phyloP scores from a whole-genome alignment of 30 jellyfish, hydroid and myxozoan species.

The Rhopilema esculentum region DNA sequence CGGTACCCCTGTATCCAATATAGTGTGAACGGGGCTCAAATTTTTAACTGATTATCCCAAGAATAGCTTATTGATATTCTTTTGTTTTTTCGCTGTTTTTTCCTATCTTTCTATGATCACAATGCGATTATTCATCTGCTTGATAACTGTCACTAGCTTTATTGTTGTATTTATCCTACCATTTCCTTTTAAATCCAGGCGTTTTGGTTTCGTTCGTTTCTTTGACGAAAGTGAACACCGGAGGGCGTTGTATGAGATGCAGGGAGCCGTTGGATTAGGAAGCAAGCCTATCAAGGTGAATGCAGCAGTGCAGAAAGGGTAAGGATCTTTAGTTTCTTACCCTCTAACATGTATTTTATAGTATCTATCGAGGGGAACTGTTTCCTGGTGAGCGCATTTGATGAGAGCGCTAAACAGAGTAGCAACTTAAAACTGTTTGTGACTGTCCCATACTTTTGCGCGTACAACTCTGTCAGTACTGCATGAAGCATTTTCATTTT shows the following conservation, averaged over 20 bases:
- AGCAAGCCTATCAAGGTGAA: slow-evolving; percentile 82
- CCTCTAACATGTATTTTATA: too few relatives aligned
- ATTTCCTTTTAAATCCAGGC: slow-evolving; percentile 45
- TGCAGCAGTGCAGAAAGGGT: slow-evolving; percentile 79
- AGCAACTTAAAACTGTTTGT: too few relatives aligned
- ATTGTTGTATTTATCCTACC: neutral
- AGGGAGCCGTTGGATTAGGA: slow-evolving; percentile 88
- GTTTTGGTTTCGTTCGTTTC: slow-evolving; percentile 95
- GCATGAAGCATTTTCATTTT: too few relatives aligned
- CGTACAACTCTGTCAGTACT: too few relatives aligned
- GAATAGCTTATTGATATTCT: neutral
- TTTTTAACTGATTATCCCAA: too few relatives aligned
- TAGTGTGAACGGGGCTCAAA: too few relatives aligned
- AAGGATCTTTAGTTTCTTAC: neutral
- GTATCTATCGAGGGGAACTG: too few relatives aligned
- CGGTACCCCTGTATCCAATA: too few relatives aligned
- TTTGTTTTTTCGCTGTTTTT: neutral
- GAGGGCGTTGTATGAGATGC: slow-evolving; percentile 89
- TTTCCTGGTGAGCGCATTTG: too few relatives aligned
- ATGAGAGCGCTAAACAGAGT: too few relatives aligned
- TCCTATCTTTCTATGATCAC: too few relatives aligned
- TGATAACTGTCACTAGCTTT: neutral
- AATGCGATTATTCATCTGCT: neutral
- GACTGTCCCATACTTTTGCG: too few relatives aligned
- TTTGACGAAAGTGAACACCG: slow-evolving; percentile 80